Percentiles rank a stretch among this genome's conserved stretches.
Evolutionary conservation across 2,888 invertebrate genomes (phyloP).

Genomic region (Coelopa pilipes): DNA sequence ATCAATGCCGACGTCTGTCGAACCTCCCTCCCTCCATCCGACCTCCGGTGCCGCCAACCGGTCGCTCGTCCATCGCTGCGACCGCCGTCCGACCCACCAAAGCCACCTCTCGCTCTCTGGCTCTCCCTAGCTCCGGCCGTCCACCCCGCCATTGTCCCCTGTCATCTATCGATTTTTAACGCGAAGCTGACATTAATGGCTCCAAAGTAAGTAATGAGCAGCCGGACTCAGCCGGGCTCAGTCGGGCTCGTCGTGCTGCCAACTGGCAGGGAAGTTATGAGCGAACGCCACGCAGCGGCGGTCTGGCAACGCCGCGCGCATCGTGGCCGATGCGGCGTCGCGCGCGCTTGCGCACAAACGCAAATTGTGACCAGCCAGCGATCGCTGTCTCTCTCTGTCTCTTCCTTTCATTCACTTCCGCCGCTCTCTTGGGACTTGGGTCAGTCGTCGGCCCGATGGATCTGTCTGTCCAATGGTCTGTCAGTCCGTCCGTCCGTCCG

Average conservation of each 20-base stretch:
- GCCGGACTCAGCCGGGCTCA: too few relatives aligned
- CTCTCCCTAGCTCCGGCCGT: background rate
- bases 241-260: slow-evolving; percentile 15
- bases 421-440: background rate
- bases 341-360: background rate
- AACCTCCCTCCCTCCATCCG: background rate
- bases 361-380: background rate
- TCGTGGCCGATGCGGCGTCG: background rate
- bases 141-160: slow-evolving; percentile 32
- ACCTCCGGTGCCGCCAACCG: background rate
- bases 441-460: background rate
- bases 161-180: slow-evolving; percentile 67
- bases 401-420: too few relatives aligned
- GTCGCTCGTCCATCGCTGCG: background rate
- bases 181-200: slow-evolving; percentile 66
- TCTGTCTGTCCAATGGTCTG: background rate
- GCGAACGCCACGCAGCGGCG: background rate
- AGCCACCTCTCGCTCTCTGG: background rate
- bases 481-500: background rate
- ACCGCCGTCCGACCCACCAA: background rate
- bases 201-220: slow-evolving; percentile 60
- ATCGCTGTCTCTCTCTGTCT: background rate
- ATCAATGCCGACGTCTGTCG: background rate
- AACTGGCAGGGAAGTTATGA: slow-evolving; percentile 21
- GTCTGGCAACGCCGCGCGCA: slow-evolving; percentile 9